Evolutionary conservation across 2,797 vertebrate species (phyloP), one percentile per base, ranked within the genome.

Genomic region (Chelonia mydas): DNA sequence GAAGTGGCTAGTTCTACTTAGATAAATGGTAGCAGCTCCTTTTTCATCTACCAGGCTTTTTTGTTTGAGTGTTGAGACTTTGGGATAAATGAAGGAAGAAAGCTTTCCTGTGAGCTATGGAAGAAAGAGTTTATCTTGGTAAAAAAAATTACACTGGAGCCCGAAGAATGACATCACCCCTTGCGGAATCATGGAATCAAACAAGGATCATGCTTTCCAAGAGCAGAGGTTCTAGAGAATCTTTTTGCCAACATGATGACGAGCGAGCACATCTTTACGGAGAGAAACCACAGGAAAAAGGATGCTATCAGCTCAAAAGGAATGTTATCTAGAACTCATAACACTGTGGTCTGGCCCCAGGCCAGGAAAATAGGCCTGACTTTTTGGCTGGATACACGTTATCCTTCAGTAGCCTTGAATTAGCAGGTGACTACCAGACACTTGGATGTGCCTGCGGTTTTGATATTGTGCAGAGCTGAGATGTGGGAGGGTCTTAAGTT

Each of bases 161-260:
- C 27, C 15, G 3, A 37, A 37, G 17, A 68, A 37, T 68, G 65
- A 37, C 72, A 13, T 11, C 21, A 55, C 87, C 74, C 51, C 31
- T 0, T 47, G 45, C 33, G 57, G 45, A 33, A 49, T 54, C 51
- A 53, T 21, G 51, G 17, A 27, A n/a, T 31, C 76, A 53, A 88
- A 51, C 21, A 33, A 27, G 0, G 0, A 45, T 28, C 11, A 55
- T 77, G 57, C 4, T 86, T 15, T 11, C 41, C 5, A 49, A 49
- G 74, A 85, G 23, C 23, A 23, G 23, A 76, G 41, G 13, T 27
- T 47, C 72, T 76, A 76, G 72, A 28, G 25, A 76, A 41, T 47
- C 72, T 76, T 76, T 16, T 12, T 76, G 12, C 11, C 37, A 27
- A 47, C 7, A 15, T 76, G 37, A 25, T 27, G 72, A 76, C 7